Evolutionary conservation across 2,113 vertebrate species (phyloP), one percentile per base, ranked within the genome.

Genomic region (Balaeniceps rex): DNA sequence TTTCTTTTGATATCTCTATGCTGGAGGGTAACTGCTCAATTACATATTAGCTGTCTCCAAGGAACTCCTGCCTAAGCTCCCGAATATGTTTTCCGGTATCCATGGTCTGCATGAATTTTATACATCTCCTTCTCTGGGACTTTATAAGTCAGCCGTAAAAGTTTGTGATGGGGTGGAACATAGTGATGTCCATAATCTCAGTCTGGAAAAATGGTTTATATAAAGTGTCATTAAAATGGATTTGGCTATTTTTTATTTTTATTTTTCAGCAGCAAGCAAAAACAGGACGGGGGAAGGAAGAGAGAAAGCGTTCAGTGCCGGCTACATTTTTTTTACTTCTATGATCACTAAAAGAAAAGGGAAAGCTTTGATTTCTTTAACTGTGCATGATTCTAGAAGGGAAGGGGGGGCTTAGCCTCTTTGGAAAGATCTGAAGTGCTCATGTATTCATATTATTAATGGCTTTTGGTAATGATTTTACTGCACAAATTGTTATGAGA

Each of bases 401-500:
- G 2, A 58, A 77, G 76, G 8, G 49, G 21, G 83, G 61, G 58
- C 15, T 91, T 72, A 91, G 42, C 58, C 81, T 94, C 95, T 91
- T 94, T 87, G 89, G 91, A 96, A 95, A 97, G 94, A 91, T 38
- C 66, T 74, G 79, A 86, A 97, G 29, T 94, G 26, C 55, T 96
- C 42, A 17, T 83, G 58, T 93, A 94, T 96, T 96, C 82, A 75
- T 63, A 78, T 86, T 88, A 70, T 94, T 97, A 96, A 96, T 96
- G 82, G 91, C 71, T 96, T 97, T 95, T 88, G 87, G 79, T 91
- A 97, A 96, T 96, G 91, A 93, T 95, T 91, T 94, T 93, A 83
- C 68, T 68, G 63, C 82, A 94, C 74, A 97, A 97, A 96, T 96
- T 95, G 94, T 97, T 96, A 95, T 88, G 95, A 95, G 96, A 96